These are phyloP conservation scores for Lepisosteus osseus DNA, from an alignment of 2,113 vertebrate species.

Conservation along the genomic window DNA sequence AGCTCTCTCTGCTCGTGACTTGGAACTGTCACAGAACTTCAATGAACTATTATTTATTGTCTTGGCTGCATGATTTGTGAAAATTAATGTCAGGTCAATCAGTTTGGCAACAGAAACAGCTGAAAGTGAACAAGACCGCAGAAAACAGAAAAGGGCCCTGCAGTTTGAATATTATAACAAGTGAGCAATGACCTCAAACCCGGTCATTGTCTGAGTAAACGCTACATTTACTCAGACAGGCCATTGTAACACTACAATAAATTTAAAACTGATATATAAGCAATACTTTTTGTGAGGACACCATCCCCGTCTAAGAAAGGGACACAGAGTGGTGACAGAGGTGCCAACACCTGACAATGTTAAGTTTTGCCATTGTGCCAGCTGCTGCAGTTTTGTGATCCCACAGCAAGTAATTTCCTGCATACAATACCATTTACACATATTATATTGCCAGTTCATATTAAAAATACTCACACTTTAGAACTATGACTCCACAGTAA, in stretches of 20 bases:
- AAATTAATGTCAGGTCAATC: background rate
- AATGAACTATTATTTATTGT: background rate
- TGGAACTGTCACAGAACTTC: background rate
- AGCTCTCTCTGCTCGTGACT: background rate
- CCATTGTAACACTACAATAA: background rate
- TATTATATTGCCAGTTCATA: slow-evolving; percentile 5
- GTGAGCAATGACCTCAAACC: background rate
- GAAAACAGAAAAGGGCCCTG: background rate
- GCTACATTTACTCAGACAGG: background rate
- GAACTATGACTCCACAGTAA: too few species aligned
- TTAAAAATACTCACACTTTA: slow-evolving; percentile 18
- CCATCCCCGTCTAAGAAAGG: slow-evolving; percentile 27
- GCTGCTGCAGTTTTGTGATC: slow-evolving; percentile 12
- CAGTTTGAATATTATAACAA: background rate
- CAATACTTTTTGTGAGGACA: background rate
- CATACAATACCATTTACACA: slow-evolving; percentile 59
- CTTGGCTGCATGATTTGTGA: background rate
- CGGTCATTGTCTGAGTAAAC: too few species aligned
- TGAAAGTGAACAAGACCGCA: background rate
- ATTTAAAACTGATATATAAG: background rate
- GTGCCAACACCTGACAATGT: slow-evolving; percentile 4
- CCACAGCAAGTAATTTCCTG: slow-evolving; percentile 52
- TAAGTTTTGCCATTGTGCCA: slow-evolving; percentile 9
- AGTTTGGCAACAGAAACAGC: background rate
- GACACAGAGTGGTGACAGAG: slow-evolving; percentile 13